Evolutionary conservation across 2,797 vertebrate species (phyloP).

Genomic region (Oryzias dopingdopingensis): DNA sequence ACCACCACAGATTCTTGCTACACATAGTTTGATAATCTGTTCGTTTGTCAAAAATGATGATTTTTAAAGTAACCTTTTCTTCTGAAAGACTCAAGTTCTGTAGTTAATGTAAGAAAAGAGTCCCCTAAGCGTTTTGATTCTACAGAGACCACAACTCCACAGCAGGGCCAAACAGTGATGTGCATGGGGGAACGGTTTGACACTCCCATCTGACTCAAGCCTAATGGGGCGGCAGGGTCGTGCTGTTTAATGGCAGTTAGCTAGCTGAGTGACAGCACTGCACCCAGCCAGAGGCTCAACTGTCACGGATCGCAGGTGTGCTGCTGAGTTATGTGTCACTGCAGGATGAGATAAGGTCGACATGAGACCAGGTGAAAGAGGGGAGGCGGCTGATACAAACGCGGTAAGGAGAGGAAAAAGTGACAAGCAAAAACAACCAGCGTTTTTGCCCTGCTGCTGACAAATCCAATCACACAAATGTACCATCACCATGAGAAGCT

Average conservation of each 20-base stretch:
- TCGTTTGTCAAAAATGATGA: no score
- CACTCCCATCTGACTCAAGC: conserved; percentile 83
- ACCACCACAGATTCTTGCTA: no score
- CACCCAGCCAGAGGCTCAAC: conserved; percentile 79
- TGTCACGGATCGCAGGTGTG: conserved; percentile 83
- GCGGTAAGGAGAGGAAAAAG: conserved; percentile 14
- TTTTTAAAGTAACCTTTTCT: no score
- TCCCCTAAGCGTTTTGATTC: conserved; percentile 10
- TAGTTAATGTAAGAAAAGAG: conserved; percentile 8
- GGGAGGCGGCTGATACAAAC: conserved; percentile 12
- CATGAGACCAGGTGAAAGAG: conserved; percentile 43
- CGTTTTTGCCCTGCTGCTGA: conserved; percentile 6
- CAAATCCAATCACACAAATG: conserved; percentile 4
- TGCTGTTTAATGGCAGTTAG: conserved; percentile 83
- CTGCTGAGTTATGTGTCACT: conserved; percentile 87
- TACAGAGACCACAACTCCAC: conserved; percentile 26
- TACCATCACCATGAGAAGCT: background rate
- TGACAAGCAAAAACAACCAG: background rate
- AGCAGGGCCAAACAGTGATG: conserved; percentile 30
- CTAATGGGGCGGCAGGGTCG: conserved; percentile 87
- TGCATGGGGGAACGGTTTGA: conserved; percentile 47
- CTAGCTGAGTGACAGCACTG: conserved; percentile 81
- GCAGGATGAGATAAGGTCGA: conserved; percentile 77
- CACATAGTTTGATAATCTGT: no score
- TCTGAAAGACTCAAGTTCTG: background rate